Evolutionary conservation across 1,140 invertebrate genomes (phyloP), one percentile per base, ranked within the genome.

Genomic region (Panulirus ornatus): DNA sequence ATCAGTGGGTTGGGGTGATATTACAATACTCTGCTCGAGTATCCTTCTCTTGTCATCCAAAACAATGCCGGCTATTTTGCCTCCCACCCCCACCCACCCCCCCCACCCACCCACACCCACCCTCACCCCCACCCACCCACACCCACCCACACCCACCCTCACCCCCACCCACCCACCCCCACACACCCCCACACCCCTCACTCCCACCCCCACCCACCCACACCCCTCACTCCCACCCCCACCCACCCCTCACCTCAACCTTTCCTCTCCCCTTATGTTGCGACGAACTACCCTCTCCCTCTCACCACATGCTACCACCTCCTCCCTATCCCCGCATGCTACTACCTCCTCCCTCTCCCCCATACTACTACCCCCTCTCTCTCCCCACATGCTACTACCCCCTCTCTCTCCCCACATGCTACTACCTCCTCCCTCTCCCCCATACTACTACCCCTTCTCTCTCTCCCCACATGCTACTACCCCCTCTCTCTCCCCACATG

Each of bases 1-100:
- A n/a, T n/a, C n/a, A n/a, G n/a, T n/a, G n/a, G n/a, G n/a, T n/a
- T n/a, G n/a, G n/a, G n/a, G n/a, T n/a, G n/a, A n/a, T n/a, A n/a
- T n/a, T n/a, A n/a, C n/a, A n/a, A n/a, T n/a, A n/a, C n/a, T n/a
- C n/a, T n/a, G 30, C n/a, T 58, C 47, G 36, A 44, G 51, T 9
- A 63, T 73, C 83, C 66, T 51, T 51, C 38, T 51, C 76, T 51
- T 79, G 76, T 79, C 76, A 51, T 47, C 40, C 44, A 40, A 79
- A 79, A 79, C 76, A 79, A 79, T 79, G 42, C 42, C 9, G 19
- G 38, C 9, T 38, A 40, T 40, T 38, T 81, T 51, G 11, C 11
- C 47, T 44, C n/a, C 36, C 11, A 14, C 36, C 27, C 19, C 70
- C n/a, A n/a, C 27, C 36, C 70, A 2, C 70, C 36, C 27, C 34